Percentiles rank a stretch among this genome's conserved stretches.
These are phyloP conservation scores for Spinus olivaceus DNA, from an alignment of 2,797 vertebrate genomes.

Conservation along the genomic window DNA sequence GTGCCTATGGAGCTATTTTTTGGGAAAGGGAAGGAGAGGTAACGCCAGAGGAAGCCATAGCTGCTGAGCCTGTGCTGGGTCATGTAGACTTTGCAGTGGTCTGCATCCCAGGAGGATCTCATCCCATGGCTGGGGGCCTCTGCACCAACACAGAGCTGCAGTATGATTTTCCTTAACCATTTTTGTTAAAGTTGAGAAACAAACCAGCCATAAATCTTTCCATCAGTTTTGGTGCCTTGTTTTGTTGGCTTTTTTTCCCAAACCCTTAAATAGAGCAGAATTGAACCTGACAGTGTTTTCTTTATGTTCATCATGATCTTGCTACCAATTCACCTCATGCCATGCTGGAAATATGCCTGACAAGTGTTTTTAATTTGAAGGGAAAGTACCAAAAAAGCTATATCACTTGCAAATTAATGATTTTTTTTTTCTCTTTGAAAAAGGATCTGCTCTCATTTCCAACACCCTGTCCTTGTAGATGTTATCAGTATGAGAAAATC, in stretches of 20 bases:
- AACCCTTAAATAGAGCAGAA: neutral
- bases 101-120: neutral
- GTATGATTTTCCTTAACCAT: neutral
- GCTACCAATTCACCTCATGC: neutral
- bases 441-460: neutral
- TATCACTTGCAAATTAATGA: conserved; percentile 38
- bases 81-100: neutral
- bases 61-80: neutral
- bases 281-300: neutral
- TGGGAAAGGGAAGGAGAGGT: neutral
- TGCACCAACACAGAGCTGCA: neutral
- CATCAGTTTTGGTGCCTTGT: neutral
- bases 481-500: conserved; percentile 50
- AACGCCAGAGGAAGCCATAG: neutral
- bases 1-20: neutral
- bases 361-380: conserved; percentile 31
- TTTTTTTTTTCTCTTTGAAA: neutral
- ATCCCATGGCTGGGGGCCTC: neutral
- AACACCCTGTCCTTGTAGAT: neutral
- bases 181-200: neutral
- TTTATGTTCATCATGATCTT: conserved; percentile 3
- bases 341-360: conserved; percentile 38
- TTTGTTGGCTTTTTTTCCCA: neutral
- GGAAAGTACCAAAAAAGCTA: neutral
- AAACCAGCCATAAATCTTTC: neutral